A percentile compares a stretch with the other conserved stretches of the same genome.
These are phyloP conservation scores for Cataglyphis livida DNA, from an alignment of 2,888 invertebrate genomes.

Conservation along the genomic window DNA sequence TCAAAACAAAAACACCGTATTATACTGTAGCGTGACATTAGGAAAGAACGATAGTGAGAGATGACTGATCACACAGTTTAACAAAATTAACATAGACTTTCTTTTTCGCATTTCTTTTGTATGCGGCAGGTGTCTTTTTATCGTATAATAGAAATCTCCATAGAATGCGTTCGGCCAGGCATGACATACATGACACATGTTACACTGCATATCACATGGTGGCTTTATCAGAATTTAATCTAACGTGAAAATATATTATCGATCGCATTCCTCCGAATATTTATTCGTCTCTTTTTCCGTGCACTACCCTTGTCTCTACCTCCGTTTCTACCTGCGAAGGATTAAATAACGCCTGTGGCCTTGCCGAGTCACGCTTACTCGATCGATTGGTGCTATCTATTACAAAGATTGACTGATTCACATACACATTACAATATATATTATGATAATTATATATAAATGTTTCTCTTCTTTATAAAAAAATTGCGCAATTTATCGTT, in stretches of 20 bases:
- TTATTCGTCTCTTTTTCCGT: constrained; percentile 35
- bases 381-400: constrained; percentile 27
- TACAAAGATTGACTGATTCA: constrained; percentile 10
- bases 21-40: not conserved
- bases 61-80: constrained; percentile 2
- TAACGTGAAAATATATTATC: constrained; percentile 70
- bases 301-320: not conserved
- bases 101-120: not conserved
- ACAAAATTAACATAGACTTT: not conserved
- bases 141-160: constrained; percentile 40
- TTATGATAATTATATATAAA: constrained; percentile 13
- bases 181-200: constrained; percentile 61
- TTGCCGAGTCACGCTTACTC: constrained; percentile 53
- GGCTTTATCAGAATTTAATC: constrained; percentile 53
- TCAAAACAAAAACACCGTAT: too few species aligned
- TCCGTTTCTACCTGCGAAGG: constrained; percentile 47
- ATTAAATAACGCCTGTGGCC: constrained; percentile 46
- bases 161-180: constrained; percentile 61
- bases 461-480: not conserved
- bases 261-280: constrained; percentile 51
- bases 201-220: constrained; percentile 54
- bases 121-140: constrained; percentile 24
- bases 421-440: not conserved
- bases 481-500: not conserved
- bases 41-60: not conserved